phyloP scores from a whole-genome alignment of 2,113 vertebrate genomes.

The Boleophthalmus pectinirostris region DNA sequence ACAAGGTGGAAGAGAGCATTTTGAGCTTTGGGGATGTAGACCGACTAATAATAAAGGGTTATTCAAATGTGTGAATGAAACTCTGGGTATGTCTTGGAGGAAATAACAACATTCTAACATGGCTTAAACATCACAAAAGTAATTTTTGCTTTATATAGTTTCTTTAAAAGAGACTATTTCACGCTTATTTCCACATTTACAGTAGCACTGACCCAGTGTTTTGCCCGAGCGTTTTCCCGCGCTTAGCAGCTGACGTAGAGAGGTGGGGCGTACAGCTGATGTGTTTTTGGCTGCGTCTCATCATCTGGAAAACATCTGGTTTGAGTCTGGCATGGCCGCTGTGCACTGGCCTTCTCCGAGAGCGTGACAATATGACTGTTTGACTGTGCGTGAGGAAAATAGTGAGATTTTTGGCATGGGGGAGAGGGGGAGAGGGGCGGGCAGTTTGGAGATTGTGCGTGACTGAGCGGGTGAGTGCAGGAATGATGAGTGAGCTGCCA shows the following conservation, averaged over 20 bases:
- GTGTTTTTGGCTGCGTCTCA: conserved; percentile 48
- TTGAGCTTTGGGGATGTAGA: too few species aligned
- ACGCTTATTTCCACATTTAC: neutral
- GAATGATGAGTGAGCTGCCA: conserved; percentile 3
- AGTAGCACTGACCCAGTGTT: neutral
- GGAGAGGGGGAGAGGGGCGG: neutral
- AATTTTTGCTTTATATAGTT: too few species aligned
- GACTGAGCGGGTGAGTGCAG: conserved; percentile 18
- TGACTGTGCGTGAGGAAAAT: neutral
- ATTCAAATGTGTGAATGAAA: too few species aligned
- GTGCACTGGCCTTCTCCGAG: conserved; percentile 11
- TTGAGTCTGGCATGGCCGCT: conserved; percentile 53
- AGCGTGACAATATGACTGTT: conserved; percentile 41
- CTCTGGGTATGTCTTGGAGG: too few species aligned
- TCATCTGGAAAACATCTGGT: conserved; percentile 67
- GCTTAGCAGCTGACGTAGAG: conserved; percentile 50
- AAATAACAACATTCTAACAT: too few species aligned
- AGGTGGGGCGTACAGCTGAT: conserved; percentile 58
- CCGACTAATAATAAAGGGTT: too few species aligned
- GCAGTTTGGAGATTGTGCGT: conserved; percentile 23
- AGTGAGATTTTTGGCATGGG: neutral
- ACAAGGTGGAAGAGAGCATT: too few species aligned
- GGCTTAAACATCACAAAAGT: too few species aligned
- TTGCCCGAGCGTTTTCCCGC: conserved; percentile 26
- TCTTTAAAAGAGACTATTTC: neutral